Evolutionary conservation across 2,797 vertebrate species (phyloP).

Genomic region (Crax fasciolata): DNA sequence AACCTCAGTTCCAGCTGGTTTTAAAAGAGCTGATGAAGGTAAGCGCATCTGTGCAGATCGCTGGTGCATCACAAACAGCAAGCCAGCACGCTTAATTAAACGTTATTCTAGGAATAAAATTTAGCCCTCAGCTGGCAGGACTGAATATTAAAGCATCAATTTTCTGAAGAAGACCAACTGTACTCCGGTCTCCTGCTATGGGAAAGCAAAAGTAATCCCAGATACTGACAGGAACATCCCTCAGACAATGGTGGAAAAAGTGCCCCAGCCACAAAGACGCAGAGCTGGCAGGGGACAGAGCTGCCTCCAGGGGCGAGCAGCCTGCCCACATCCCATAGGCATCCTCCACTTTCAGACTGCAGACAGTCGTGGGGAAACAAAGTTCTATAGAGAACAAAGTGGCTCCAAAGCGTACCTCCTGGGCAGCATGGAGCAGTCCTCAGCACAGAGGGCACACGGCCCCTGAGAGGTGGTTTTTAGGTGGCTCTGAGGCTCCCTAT

Average conservation of each 20-base stretch:
- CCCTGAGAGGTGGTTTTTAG: accelerated
- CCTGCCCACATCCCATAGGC: accelerated
- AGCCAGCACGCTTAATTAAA: constrained; percentile 79
- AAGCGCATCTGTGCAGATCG: constrained; percentile 57
- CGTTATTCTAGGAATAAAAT: constrained; percentile 80
- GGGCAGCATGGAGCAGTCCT: background rate
- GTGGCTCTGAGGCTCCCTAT: background rate
- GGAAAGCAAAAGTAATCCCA: constrained; percentile 54
- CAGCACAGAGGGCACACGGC: background rate
- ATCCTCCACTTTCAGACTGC: background rate
- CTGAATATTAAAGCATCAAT: constrained; percentile 78
- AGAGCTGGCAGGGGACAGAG: background rate
- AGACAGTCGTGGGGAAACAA: background rate
- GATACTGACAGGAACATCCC: background rate
- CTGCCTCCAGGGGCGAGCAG: background rate
- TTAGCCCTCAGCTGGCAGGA: constrained; percentile 67
- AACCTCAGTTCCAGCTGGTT: constrained; percentile 66
- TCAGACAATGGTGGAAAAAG: background rate
- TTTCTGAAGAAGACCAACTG: constrained; percentile 73
- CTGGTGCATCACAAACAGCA: constrained; percentile 59
- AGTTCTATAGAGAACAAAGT: background rate
- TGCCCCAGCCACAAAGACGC: accelerated
- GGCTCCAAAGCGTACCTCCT: background rate
- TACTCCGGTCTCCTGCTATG: constrained; percentile 70
- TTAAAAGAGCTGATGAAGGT: constrained; percentile 67